Conservation (phyloP, 2,113 vertebrate genomes). For the Brachyhypopomus gauderio region DNA sequence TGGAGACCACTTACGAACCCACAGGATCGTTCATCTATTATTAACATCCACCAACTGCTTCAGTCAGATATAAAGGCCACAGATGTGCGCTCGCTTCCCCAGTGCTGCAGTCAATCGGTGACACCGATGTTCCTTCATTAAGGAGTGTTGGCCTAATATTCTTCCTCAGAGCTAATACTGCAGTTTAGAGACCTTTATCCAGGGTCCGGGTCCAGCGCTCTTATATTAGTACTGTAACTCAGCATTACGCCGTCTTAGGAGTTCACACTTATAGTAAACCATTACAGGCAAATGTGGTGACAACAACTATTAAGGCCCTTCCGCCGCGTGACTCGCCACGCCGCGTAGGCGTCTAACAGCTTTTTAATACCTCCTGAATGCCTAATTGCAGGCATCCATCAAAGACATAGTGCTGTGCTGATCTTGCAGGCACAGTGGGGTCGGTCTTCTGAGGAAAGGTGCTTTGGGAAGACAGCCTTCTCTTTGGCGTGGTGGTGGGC, state of each 20-base stretch:
- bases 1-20: background rate
- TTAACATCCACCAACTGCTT: too few species aligned
- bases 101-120: too few species aligned
- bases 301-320: slow-evolving; percentile 21
- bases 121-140: background rate
- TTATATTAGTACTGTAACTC: slow-evolving; percentile 1
- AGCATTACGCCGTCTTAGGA: background rate
- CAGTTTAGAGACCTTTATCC: background rate
- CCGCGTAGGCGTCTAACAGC: slow-evolving; percentile 31
- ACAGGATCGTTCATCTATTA: too few species aligned
- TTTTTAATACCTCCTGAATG: slow-evolving; percentile 50
- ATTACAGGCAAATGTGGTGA: slow-evolving; percentile 29
- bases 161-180: background rate
- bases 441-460: slow-evolving; percentile 34
- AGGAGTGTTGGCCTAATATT: background rate
- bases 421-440: slow-evolving; percentile 22
- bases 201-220: background rate
- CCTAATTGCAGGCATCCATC: slow-evolving; percentile 57
- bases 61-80: background rate
- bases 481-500: too few species aligned
- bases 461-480: slow-evolving; percentile 15
- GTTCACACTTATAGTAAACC: slow-evolving; percentile 22
- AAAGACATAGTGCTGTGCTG: slow-evolving; percentile 32
- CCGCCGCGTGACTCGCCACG: background rate
- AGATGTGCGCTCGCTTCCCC: background rate